Base-by-base conservation (phyloP, 1,140 invertebrate species). In the Periplaneta americana region DNA sequence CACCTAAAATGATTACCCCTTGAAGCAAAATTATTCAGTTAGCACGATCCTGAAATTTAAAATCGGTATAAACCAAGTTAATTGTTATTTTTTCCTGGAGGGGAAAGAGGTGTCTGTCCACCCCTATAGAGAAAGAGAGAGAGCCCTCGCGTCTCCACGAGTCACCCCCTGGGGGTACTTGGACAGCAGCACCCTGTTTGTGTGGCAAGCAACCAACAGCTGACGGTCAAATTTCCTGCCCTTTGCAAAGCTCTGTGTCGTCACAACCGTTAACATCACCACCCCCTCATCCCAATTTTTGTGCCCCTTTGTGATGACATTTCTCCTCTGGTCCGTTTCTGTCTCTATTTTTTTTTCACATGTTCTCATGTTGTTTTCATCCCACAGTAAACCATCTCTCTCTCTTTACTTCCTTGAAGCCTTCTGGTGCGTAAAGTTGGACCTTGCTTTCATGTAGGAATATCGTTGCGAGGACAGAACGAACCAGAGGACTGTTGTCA, bases 201-300 rank as follows among this genome's bases (percentile, higher is more conserved):
- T 66, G 48, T n/a, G n/a, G 48, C 48, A 28, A 66, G 48, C 34
- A 78, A n/a, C 77, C 34, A 78, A 78, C 77, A 78, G 77, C 77
- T 78, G 77, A 34, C 77, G 77, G 77, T 78, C 77, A 78, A 78
- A 78, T 78, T 78, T 78, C 77, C 77, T 78, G 77, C 39, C 77
- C 77, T 78, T 78, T 78, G 77, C 77, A 78, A 48, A 17, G 77
- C 35, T 66, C 48, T 66, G 28, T 66, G 48, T n/a, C 5, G 48
- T 28, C 48, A 66, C 48, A 66, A 66, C 22, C 48, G 48, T 66
- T 66, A 66, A 66, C 48, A 66, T 66, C 48, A 66, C 48, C 22
- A 66, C 48, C 22, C 6, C 39, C 17, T n/a, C 22, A 66, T 66
- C 22, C 48, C 48, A 66, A 66, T 66, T 66, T 66, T 66, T 66